A percentile compares a stretch with the other conserved stretches of the same genome.
Conservation (phyloP, 2,797 vertebrate genomes). For the Urophycis tenuis region DNA sequence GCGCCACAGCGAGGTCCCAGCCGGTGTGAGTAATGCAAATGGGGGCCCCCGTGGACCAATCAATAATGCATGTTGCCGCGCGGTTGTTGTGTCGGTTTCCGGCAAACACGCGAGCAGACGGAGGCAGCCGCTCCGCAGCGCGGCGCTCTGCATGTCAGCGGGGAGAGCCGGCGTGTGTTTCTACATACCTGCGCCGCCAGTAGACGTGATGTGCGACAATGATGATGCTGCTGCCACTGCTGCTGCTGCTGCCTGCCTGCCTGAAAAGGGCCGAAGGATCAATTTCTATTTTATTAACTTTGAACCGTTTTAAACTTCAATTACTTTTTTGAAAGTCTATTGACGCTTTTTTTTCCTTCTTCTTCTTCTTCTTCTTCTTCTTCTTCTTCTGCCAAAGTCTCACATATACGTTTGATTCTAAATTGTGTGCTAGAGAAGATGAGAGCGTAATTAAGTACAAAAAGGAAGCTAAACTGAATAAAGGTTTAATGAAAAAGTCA, state of each 20-base stretch:
- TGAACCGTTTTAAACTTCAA: not conserved
- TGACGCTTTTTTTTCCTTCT: too few species aligned
- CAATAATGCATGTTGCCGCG: not conserved
- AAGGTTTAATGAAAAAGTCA: conserved; percentile 2
- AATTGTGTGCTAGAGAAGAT: not conserved
- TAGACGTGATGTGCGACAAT: too few species aligned
- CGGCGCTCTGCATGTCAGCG: not conserved
- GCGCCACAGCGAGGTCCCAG: not conserved
- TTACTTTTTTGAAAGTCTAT: not conserved
- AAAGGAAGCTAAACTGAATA: not conserved
- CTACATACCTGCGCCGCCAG: not conserved
- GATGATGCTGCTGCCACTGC: too few species aligned
- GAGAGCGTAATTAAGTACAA: not conserved
- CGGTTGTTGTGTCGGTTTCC: not conserved
- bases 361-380: not conserved
- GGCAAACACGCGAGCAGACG: not conserved
- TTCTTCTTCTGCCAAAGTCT: not conserved
- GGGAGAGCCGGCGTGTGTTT: not conserved
- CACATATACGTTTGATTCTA: not conserved
- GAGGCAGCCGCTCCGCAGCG: not conserved
- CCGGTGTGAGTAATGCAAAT: not conserved
- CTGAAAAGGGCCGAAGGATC: not conserved
- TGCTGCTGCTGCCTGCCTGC: too few species aligned
- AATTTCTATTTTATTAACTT: not conserved
- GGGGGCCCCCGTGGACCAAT: not conserved